phyloP scores from a whole-genome alignment of 2,797 vertebrate species.

The Micrastur ruficollis region DNA sequence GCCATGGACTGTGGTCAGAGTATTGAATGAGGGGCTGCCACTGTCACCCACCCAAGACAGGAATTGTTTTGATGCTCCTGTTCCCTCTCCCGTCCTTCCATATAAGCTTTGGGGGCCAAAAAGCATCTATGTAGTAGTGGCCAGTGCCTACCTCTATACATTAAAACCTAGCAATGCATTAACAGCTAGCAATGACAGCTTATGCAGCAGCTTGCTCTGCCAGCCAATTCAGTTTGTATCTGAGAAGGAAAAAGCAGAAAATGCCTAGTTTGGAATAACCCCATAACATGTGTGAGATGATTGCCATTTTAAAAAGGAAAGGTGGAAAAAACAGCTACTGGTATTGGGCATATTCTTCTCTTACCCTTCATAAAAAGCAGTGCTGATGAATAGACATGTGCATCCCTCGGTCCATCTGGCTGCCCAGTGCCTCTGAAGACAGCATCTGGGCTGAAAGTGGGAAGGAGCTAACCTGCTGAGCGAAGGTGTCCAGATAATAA shows the following conservation, averaged over 20 bases:
- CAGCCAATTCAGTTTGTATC: neutral
- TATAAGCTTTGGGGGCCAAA: neutral
- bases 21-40: neutral
- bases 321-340: neutral
- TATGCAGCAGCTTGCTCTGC: neutral
- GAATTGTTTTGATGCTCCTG: neutral
- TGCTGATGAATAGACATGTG: neutral
- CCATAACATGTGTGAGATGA: neutral
- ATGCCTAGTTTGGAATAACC: neutral
- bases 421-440: neutral
- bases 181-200: neutral
- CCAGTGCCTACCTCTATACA: neutral
- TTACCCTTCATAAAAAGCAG: neutral
- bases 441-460: slow-evolving; percentile 13
- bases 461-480: slow-evolving; percentile 1
- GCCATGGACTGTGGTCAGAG: neutral
- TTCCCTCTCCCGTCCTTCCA: neutral
- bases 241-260: neutral
- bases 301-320: neutral
- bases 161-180: neutral
- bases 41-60: neutral
- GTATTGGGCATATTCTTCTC: neutral
- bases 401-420: neutral
- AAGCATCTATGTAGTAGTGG: neutral
- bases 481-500: neutral